Base-by-base conservation (phyloP, 53 echinoderm and acorn worm species). In the Antedon mediterranea region DNA sequence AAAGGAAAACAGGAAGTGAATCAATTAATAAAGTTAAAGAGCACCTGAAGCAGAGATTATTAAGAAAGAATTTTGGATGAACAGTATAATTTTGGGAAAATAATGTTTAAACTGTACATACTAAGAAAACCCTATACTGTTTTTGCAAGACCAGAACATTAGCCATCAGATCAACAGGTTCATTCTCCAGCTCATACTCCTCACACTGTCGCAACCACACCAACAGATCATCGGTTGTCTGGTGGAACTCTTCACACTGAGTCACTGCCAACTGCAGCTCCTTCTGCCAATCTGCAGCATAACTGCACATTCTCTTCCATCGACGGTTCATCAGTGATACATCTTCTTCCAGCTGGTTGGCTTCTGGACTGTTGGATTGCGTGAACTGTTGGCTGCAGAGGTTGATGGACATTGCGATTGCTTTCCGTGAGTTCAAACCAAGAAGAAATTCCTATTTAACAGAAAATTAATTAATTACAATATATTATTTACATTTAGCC, bases 161-260 rank as follows among this genome's bases (percentile, higher is more conserved):
- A 15, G 92, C 90, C 31, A 76, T 75, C 13, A 90, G 85, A 37
- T 90, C 83, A 2, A 98, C 82, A 18, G 92, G 92, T 74, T 98
- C 98, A 74, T 87, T 92, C 70, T 86, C 83, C 28, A 44, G 43
- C 79, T 93, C 74, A 0, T 82, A 76, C 2, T 82, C 82, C 82
- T 98, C 98, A 1, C 88, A 86, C 7, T 84, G 80, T 4, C 86
- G 74, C 30, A 98, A 84, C 83, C 89, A 85, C 0, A 79, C 79
- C 76, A 83, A 78, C 30, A 98, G 85, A 71, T 98, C 98, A 11
- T 84, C 85, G 30, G 90, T 93, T 30, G 92, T 98, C 75, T 98
- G 98, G 79, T 98, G 92, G 75, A 98, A 98, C 80, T 98, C 98
- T 43, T 98, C 98, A 80, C 93, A 87, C 71, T 85, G 89, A 80